Conservation (phyloP, 2,888 invertebrate genomes). For the Falcaria lacertinaria region DNA sequence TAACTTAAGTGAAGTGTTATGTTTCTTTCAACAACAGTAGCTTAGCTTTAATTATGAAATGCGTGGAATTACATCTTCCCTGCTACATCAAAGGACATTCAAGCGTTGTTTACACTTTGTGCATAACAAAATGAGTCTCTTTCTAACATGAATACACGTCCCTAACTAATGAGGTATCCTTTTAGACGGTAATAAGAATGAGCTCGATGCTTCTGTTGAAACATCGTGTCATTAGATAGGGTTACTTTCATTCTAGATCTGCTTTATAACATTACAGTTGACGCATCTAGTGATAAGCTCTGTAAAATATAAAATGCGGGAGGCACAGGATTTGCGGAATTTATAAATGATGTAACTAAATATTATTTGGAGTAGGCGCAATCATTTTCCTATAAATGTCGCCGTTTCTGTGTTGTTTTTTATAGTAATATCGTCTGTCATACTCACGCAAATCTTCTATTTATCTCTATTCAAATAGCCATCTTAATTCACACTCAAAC, state of each 20-base stretch:
- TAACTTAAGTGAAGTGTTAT: background rate
- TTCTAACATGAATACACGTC: background rate
- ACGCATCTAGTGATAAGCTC: too few relatives aligned
- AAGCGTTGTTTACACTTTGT: background rate
- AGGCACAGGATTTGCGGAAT: too few relatives aligned
- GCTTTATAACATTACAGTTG: too few relatives aligned
- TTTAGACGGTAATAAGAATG: slow-evolving; percentile 1
- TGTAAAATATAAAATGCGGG: too few relatives aligned
- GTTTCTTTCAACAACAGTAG: background rate
- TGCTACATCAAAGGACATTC: background rate
- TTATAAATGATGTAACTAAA: too few relatives aligned
- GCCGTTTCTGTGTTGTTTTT: too few relatives aligned
- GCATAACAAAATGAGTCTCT: background rate
- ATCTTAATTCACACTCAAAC: too few relatives aligned
- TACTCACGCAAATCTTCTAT: too few relatives aligned
- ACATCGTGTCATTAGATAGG: slow-evolving; percentile 2
- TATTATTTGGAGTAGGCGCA: too few relatives aligned
- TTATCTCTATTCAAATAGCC: too few relatives aligned
- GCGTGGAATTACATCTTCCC: background rate
- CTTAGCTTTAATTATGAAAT: background rate
- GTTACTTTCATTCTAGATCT: background rate
- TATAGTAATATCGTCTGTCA: too few relatives aligned
- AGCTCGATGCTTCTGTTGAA: slow-evolving; percentile 9
- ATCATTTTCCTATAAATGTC: too few relatives aligned
- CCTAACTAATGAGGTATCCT: slow-evolving; percentile 2